Evolutionary conservation across 2,888 invertebrate genomes (phyloP).

Genomic region (Cistogaster globosa): DNA sequence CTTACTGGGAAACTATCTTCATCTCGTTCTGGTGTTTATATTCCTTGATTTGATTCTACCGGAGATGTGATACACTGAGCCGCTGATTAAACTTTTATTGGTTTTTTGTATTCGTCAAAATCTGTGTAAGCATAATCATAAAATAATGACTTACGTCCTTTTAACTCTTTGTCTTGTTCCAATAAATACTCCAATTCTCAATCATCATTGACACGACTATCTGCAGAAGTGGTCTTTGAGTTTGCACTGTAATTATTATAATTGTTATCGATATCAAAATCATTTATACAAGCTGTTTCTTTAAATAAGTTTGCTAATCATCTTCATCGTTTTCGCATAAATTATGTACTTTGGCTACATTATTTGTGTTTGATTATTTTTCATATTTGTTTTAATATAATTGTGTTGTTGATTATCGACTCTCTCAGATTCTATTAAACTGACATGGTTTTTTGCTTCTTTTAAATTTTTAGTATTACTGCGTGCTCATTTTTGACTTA

Average conservation of each 20-base stretch:
- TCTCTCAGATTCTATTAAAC: no score
- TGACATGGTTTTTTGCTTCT: no score
- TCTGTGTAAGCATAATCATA: slow-evolving; percentile 77
- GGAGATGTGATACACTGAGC: slow-evolving; percentile 68
- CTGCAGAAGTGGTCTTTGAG: background rate
- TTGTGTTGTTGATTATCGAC: background rate
- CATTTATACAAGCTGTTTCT: slow-evolving; percentile 73
- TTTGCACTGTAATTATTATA: slow-evolving; percentile 8
- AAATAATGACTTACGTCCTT: slow-evolving; percentile 78
- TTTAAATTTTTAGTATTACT: background rate
- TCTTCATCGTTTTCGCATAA: slow-evolving; percentile 75
- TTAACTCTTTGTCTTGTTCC: slow-evolving; percentile 78
- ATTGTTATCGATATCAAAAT: slow-evolving; percentile 66
- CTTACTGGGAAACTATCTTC: slow-evolving; percentile 85
- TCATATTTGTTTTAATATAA: background rate
- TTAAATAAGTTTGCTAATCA: slow-evolving; percentile 74
- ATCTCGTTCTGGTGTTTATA: slow-evolving; percentile 77
- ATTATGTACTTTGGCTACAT: slow-evolving; percentile 68
- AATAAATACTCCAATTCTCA: slow-evolving; percentile 79
- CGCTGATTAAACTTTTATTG: slow-evolving; percentile 33
- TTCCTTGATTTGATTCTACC: slow-evolving; percentile 43
- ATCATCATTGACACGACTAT: slow-evolving; percentile 68
- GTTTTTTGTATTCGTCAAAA: slow-evolving; percentile 75
- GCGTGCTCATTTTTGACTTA: slow-evolving; percentile 2
- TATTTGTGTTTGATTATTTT: background rate